Percentiles rank a stretch among this genome's conserved stretches.
Conservation (phyloP, 2,888 invertebrate species). For the Apodemia mormo region DNA sequence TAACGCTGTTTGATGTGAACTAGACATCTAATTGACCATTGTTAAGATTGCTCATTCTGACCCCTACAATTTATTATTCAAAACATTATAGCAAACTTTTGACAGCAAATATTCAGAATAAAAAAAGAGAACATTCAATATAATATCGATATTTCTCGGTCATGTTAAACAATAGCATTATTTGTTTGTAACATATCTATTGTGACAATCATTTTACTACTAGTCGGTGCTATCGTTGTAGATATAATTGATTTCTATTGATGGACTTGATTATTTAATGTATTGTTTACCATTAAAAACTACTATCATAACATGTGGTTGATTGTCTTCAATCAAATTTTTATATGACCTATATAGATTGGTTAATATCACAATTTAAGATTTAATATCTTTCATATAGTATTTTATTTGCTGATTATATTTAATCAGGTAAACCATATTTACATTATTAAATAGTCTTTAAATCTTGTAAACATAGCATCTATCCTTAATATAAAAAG, state of each 20-base stretch:
- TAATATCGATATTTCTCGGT: no score
- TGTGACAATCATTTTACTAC: no score
- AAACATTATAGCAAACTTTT: no score
- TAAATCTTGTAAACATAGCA: background rate
- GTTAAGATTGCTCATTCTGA: background rate
- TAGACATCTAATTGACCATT: background rate
- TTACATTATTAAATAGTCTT: background rate
- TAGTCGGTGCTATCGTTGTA: background rate
- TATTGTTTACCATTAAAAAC: background rate
- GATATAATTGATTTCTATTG: background rate
- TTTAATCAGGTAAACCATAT: background rate
- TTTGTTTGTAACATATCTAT: no score
- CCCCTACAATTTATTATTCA: background rate
- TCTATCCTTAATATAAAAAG: background rate
- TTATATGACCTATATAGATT: background rate
- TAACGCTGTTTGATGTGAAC: slow-evolving; percentile 4
- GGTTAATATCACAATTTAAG: no score
- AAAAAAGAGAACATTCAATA: no score
- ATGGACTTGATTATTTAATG: background rate
- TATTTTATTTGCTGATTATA: background rate
- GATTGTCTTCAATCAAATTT: background rate
- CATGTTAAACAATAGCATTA: no score
- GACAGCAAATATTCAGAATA: no score
- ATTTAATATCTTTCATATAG: no score
- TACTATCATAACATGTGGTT: background rate